Evolutionary conservation across 2,888 invertebrate species (phyloP).

Genomic region (Tachina fera): DNA sequence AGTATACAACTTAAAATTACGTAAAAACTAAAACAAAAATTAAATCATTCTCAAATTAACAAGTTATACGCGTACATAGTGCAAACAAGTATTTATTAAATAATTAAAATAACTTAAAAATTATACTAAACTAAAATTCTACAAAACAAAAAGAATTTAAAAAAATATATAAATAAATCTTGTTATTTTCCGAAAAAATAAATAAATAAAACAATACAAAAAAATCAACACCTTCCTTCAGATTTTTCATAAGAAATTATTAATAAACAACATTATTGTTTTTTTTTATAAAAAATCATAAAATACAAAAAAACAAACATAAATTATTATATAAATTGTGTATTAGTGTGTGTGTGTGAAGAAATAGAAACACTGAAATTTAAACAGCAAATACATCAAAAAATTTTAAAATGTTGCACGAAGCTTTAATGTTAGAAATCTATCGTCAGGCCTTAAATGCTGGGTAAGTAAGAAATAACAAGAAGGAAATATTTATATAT

Average conservation of each 20-base stretch:
- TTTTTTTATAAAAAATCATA: constrained; percentile 12
- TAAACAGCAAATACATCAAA: constrained; percentile 49
- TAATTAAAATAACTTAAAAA: constrained; percentile 64
- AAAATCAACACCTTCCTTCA: constrained; percentile 11
- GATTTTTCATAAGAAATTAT: constrained; percentile 32
- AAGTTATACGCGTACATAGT: constrained; percentile 80
- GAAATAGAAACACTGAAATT: neutral
- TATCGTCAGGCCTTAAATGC: constrained; percentile 82
- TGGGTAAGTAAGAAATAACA: constrained; percentile 77
- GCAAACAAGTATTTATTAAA: constrained; percentile 75
- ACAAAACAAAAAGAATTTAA: constrained; percentile 26
- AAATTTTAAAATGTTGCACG: constrained; percentile 81
- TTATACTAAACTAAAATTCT: constrained; percentile 33
- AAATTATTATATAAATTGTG: constrained; percentile 44
- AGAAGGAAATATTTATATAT: too few relatives aligned
- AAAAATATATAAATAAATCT: constrained; percentile 11
- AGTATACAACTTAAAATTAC: constrained; percentile 72
- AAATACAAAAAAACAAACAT: constrained; percentile 31
- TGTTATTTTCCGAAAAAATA: constrained; percentile 9
- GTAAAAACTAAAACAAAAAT: constrained; percentile 69
- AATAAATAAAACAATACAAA: neutral
- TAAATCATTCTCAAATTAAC: constrained; percentile 72
- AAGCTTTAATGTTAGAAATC: constrained; percentile 82
- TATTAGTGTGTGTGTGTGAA: constrained; percentile 39
- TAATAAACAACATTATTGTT: constrained; percentile 31